phyloP scores from a whole-genome alignment of 2,113 vertebrate species.

The Sporophila hypoxantha region DNA sequence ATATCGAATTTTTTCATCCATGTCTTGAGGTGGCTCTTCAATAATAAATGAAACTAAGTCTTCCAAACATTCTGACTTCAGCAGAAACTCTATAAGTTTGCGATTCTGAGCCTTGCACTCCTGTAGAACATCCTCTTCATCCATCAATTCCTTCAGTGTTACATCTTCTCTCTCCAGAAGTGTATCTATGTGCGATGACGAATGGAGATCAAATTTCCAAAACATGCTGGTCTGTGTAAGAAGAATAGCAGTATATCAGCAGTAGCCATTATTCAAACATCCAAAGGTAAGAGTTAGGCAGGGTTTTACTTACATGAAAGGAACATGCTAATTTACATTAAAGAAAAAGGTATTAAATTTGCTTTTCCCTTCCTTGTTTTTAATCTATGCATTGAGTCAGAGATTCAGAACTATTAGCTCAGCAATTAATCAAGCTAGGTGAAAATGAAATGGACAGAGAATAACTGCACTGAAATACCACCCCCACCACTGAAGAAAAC shows the following conservation, averaged over 20 bases:
- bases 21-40: constrained; percentile 89
- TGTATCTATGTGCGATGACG: constrained; percentile 97
- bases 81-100: constrained; percentile 94
- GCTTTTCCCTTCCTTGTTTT: not conserved
- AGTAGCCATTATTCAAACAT: not conserved
- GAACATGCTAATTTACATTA: not conserved
- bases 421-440: not conserved
- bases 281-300: not conserved
- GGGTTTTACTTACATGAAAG: not conserved
- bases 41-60: constrained; percentile 95
- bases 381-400: not conserved
- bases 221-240: constrained; percentile 89
- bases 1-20: constrained; percentile 97
- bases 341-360: not conserved
- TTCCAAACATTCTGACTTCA: constrained; percentile 93
- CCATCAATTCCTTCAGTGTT: constrained; percentile 93
- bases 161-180: constrained; percentile 97
- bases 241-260: not conserved
- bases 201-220: constrained; percentile 99
- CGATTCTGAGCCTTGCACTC: constrained; percentile 98
- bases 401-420: not conserved
- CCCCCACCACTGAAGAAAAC: not conserved
- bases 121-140: constrained; percentile 96
- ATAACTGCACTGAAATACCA: not conserved
- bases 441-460: not conserved